Evolutionary conservation across 2,888 invertebrate species (phyloP).

Genomic region (Tiliacea aurago): DNA sequence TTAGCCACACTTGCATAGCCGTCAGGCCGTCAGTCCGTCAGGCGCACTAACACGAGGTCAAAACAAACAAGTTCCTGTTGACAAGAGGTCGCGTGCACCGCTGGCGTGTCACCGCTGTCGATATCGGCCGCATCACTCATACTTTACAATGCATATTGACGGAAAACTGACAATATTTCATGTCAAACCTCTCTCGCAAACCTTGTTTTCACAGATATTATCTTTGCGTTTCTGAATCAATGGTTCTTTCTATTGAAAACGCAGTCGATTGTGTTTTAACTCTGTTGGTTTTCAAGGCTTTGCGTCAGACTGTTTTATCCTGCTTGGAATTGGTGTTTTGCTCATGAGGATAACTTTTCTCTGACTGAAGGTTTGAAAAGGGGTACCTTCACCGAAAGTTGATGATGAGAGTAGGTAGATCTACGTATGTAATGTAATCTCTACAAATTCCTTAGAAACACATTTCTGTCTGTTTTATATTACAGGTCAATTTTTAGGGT

Average conservation of each 20-base stretch:
- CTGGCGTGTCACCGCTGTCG: constrained; percentile 57
- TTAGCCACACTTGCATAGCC: constrained; percentile 32
- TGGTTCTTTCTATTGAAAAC: constrained; percentile 56
- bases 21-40: constrained; percentile 24
- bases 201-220: constrained; percentile 58
- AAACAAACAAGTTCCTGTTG: constrained; percentile 52
- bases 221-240: constrained; percentile 54
- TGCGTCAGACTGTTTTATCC: constrained; percentile 10
- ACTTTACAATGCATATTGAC: constrained; percentile 62
- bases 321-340: constrained; percentile 14
- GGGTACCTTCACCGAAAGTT: background rate
- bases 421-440: background rate
- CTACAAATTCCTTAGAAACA: background rate
- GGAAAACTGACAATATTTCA: constrained; percentile 66
- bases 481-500: background rate
- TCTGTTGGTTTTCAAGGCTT: constrained; percentile 20
- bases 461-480: background rate
- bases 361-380: background rate
- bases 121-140: constrained; percentile 62
- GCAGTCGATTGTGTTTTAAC: constrained; percentile 23
- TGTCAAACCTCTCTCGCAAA: constrained; percentile 55
- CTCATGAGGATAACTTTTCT: background rate
- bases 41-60: constrained; percentile 45
- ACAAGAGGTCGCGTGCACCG: constrained; percentile 40
- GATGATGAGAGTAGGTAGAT: background rate